Evolutionary conservation across 2,888 invertebrate genomes (phyloP), one percentile per base, ranked within the genome.

Genomic region (Mythimna vitellina): DNA sequence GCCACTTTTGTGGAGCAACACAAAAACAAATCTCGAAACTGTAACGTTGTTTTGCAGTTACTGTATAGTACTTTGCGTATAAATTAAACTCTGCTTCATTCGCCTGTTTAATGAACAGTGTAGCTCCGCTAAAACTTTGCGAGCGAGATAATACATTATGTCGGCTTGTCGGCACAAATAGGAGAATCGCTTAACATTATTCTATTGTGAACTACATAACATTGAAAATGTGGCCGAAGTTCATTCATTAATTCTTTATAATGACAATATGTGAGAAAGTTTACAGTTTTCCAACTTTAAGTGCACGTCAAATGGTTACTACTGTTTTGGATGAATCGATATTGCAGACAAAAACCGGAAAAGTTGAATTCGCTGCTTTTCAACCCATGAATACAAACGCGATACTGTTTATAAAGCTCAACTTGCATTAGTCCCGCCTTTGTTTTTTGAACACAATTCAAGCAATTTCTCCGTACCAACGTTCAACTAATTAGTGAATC

Each of bases 61-160:
- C 78, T 76, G 65, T 72, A 74, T 71, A 84, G 84, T 81, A 86
- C 82, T 87, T 83, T 71, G 62, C 73, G 80, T 76, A 86, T 88
- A 90, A 89, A 90, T 90, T 89, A 87, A 88, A 87, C 86, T 88
- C 81, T 71, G 80, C 82, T 88, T 88, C 80, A 87, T 89, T 87
- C 86, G 82, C 83, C 80, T 84, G 86, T 87, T 88, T 89, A 89
- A 91, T 90, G 88, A 89, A 89, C 89, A 86, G 86, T 86, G 84
- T 83, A 80, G 84, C 79, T 80, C 69, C 86, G 83, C 81, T 88
- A 80, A 89, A 91, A 91, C 88, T 91, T 91, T 90, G 82, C 81
- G 68, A 80, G 87, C 78, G 84, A 87, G 88, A 89, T 91, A 89
- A 89, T 91, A 89, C 87, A 92, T 89, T 89, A 83, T 81, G 86